Base-by-base conservation (phyloP, 2,888 invertebrate species). In the Mylabris sibirica region DNA sequence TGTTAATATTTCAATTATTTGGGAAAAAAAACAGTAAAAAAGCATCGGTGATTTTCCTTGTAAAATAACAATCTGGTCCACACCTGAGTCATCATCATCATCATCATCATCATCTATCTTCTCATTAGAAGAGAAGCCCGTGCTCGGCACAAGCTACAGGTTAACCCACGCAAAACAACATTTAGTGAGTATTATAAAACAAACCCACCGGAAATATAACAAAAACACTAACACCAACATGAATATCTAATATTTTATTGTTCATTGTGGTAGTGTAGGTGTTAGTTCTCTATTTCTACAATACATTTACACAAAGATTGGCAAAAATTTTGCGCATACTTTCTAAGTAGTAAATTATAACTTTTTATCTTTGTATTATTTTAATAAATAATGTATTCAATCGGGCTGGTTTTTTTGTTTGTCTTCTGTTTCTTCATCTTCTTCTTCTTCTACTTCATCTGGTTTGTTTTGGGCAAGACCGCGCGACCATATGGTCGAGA, bases 191-290 rank as follows among this genome's bases (percentile, higher is more conserved):
- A n/a, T n/a, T 24, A 80, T 77, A 79, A 79, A 80, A 79, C 80
- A 76, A 78, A 77, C 75, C 75, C 79, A 80, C 81, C 81, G 81
- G 81, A 81, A 81, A 80, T 77, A 77, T 76, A 78, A 72, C 77
- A 57, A 57, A 24, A 57, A 57, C 57, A 57, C 57, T 24, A 11
- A 76, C 65, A 72, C 70, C 70, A 72, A 72, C 74, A 71, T 74
- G 74, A 72, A 74, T 74, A 74, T 73, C 72, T 74, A 72, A 74
- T 74, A 69, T 67, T 69, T 71, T 72, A 69, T 57, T 57, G 57
- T 57, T 5, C 24, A 1, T n/a, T n/a, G n/a, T 24, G 8, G 24
- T 24, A 6, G 24, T 24, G 26, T 14, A 57, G 57, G 57, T 24
- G 57, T 26, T 57, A 44, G 38, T 38, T 38, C 3, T 38, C 11